These are phyloP conservation scores for Toxonevra muliebris DNA, from an alignment of 2,888 invertebrate genomes.

Conservation along the genomic window DNA sequence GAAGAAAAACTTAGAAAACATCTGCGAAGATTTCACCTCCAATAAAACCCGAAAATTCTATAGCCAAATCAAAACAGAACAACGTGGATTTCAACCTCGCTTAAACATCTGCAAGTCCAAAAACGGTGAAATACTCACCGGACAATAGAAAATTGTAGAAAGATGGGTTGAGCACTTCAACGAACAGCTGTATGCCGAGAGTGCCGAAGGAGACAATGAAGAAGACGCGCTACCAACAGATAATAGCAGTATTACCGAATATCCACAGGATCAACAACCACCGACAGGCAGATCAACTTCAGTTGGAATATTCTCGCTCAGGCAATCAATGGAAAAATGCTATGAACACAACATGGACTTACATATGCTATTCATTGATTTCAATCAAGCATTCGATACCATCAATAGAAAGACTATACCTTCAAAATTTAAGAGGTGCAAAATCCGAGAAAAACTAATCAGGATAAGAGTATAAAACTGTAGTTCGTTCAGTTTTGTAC, in stretches of 20 bases:
- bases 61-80: not conserved
- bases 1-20: constrained; percentile 1
- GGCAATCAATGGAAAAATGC: constrained; percentile 8
- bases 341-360: constrained; percentile 11
- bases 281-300: constrained; percentile 8
- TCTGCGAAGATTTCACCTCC: not conserved
- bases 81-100: constrained; percentile 3
- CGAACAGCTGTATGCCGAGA: constrained; percentile 9
- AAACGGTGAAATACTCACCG: constrained; percentile 4
- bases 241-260: not conserved
- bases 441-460: constrained; percentile 3
- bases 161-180: constrained; percentile 18
- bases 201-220: not conserved
- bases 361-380: constrained; percentile 14
- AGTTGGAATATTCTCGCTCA: not conserved
- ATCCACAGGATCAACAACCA: no score
- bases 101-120: not conserved
- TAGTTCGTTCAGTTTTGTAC: no score
- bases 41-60: constrained; percentile 1
- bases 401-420: constrained; percentile 3
- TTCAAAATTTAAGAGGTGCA: not conserved
- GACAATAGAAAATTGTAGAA: not conserved
- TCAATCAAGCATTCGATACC: constrained; percentile 9
- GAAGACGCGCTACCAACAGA: not conserved
- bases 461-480: no score